phyloP scores from a whole-genome alignment of 1,140 invertebrate species.

The Myzus persicae region DNA sequence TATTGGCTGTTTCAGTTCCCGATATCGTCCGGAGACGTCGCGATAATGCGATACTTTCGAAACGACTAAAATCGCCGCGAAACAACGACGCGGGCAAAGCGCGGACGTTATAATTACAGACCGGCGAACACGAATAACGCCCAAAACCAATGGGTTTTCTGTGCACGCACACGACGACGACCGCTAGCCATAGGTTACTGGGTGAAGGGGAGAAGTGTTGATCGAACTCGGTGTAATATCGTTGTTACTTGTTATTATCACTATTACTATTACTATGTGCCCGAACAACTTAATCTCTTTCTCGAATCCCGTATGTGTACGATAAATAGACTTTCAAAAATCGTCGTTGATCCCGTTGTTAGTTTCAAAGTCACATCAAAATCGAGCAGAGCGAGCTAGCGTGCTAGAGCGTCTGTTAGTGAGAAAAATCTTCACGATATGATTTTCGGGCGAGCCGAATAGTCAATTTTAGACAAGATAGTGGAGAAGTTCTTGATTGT shows the following conservation, averaged over 20 bases:
- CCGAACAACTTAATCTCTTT: slow-evolving; percentile 1
- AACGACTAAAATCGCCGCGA: neutral
- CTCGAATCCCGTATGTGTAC: neutral
- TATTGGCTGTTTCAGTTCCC: neutral
- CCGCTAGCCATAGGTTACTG: neutral
- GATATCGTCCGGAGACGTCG: neutral
- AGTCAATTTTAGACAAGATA: neutral
- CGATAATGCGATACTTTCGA: slow-evolving; percentile 6
- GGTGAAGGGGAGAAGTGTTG: neutral
- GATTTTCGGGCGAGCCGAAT: neutral
- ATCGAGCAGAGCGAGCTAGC: neutral
- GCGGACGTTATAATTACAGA: slow-evolving; percentile 5
- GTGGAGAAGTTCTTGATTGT: neutral
- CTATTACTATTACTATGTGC: neutral
- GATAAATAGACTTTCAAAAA: neutral
- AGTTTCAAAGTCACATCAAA: neutral
- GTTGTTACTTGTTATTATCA: neutral
- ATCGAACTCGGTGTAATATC: slow-evolving; percentile 2
- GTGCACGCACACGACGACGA: neutral
- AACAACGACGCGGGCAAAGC: neutral
- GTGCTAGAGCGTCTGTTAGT: neutral
- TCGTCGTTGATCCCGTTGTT: neutral
- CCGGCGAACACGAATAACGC: neutral
- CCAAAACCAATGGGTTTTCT: slow-evolving; percentile 16
- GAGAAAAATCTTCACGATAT: neutral